A percentile compares a stretch with the other conserved stretches of the same genome.
phyloP scores from a whole-genome alignment of 2,113 vertebrate species.

The Melanocharis versteri region DNA sequence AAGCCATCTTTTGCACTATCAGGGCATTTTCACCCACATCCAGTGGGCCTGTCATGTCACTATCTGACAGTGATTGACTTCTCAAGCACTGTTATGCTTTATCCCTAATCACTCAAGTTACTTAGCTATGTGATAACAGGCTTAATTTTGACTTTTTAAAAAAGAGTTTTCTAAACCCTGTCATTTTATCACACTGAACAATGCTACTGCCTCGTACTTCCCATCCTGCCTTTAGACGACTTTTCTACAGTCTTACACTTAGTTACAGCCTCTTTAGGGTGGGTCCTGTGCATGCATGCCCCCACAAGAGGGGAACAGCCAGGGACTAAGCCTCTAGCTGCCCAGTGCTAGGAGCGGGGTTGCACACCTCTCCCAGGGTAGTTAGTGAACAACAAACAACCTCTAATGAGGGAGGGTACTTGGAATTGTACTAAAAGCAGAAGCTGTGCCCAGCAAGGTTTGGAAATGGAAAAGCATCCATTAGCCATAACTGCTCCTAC shows the following conservation, averaged over 20 bases:
- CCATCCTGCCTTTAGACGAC: background rate
- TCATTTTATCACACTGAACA: fast-evolving
- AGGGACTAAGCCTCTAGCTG: background rate
- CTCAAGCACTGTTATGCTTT: background rate
- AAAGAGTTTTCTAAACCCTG: background rate
- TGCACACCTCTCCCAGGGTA: background rate
- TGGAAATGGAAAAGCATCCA: background rate
- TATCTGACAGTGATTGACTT: background rate
- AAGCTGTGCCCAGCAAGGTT: background rate
- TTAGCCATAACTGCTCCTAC: background rate
- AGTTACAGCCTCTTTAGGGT: background rate
- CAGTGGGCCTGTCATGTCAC: fast-evolving
- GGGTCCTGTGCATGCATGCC: fast-evolving
- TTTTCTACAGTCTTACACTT: background rate
- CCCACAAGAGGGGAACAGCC: background rate
- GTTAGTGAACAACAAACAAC: background rate
- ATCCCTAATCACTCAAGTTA: background rate
- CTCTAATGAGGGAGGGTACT: background rate
- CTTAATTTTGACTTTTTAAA: background rate
- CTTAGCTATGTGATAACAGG: background rate
- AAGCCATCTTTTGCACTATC: no score
- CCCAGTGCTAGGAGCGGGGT: background rate
- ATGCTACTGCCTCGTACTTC: background rate
- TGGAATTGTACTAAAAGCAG: background rate
- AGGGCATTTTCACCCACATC: background rate